These are phyloP conservation scores for Callipepla squamata DNA, from an alignment of 2,113 vertebrate species.

Conservation along the genomic window DNA sequence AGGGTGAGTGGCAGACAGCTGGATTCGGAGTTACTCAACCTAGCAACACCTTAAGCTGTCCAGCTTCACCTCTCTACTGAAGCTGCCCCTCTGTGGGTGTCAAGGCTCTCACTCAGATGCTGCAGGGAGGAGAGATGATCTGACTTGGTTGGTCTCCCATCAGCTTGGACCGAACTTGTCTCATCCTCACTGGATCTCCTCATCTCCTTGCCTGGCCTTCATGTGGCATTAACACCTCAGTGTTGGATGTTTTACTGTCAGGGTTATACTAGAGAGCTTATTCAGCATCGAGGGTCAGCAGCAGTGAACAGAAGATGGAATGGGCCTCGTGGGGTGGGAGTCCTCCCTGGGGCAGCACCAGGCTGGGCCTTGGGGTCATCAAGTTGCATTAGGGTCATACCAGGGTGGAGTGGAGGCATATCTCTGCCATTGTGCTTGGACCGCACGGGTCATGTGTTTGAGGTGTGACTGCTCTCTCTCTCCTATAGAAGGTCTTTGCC, in stretches of 20 bases:
- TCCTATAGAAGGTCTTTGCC: background rate
- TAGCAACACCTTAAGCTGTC: background rate
- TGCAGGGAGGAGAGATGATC: background rate
- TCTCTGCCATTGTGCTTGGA: background rate
- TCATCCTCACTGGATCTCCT: background rate
- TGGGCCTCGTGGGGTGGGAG: fast-evolving
- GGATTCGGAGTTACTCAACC: background rate
- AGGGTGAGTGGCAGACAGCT: background rate
- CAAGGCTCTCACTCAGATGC: background rate
- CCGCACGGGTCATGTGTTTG: background rate
- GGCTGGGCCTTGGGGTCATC: fast-evolving
- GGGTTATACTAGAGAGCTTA: background rate
- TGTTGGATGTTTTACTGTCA: background rate
- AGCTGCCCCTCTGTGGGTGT: background rate
- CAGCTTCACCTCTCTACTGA: background rate
- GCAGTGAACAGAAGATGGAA: fast-evolving
- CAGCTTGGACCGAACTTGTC: background rate
- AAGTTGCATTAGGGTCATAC: background rate
- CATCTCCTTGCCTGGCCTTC: background rate
- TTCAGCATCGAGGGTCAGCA: fast-evolving
- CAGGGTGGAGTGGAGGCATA: fast-evolving
- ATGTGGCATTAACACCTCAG: fast-evolving
- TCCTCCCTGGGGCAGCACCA: background rate
- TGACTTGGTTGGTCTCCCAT: background rate
- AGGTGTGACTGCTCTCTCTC: background rate